Percentiles rank a stretch among this genome's conserved stretches.
Evolutionary conservation across 2,113 vertebrate species (phyloP).

Genomic region (Mungos mungo): DNA sequence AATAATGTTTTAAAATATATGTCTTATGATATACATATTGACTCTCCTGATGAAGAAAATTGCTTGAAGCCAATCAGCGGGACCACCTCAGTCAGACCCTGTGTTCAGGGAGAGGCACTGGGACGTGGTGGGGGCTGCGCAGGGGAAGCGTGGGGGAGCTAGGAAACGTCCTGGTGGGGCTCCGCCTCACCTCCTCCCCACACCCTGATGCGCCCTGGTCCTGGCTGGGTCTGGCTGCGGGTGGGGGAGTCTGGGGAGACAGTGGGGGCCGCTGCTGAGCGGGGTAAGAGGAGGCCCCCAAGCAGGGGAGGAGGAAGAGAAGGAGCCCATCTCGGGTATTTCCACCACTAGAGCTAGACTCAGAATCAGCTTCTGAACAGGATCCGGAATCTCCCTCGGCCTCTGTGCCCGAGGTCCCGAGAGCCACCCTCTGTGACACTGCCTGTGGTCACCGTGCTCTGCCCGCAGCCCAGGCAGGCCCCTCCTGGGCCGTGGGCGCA

Average conservation of each 20-base stretch:
- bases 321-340: accelerated
- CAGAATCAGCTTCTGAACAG: neutral
- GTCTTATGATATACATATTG: neutral
- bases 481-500: neutral
- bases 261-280: neutral
- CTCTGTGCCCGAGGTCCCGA: neutral
- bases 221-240: accelerated
- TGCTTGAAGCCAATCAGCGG: neutral
- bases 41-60: neutral
- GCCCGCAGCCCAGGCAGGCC: neutral
- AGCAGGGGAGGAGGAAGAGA: neutral
- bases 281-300: too few relatives aligned
- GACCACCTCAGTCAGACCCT: neutral
- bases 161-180: accelerated
- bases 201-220: accelerated
- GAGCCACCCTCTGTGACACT: accelerated
- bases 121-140: accelerated
- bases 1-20: neutral
- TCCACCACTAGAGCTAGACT: neutral
- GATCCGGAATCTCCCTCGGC: neutral
- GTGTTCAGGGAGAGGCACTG: neutral
- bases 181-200: neutral
- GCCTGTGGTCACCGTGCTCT: accelerated
- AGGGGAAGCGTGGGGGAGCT: accelerated
- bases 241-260: neutral